phyloP scores from a whole-genome alignment of 2,113 vertebrate genomes.

The Hyaena hyaena region DNA sequence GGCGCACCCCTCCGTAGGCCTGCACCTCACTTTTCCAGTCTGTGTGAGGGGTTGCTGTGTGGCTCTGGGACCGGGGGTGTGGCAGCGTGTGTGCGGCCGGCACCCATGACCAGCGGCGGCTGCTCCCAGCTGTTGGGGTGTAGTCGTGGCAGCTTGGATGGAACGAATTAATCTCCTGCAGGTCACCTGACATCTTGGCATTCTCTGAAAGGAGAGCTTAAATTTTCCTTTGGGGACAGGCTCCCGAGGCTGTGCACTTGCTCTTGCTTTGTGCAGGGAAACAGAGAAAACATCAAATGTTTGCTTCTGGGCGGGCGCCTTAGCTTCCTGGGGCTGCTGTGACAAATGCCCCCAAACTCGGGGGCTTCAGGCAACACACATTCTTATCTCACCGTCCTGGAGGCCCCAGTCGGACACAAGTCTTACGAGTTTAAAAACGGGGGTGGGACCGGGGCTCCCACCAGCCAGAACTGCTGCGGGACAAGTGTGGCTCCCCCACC shows the following conservation, averaged over 20 bases:
- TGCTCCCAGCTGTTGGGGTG: neutral
- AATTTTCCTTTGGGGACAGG: neutral
- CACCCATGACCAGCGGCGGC: neutral
- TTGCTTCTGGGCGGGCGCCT: neutral
- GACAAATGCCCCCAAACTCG: neutral
- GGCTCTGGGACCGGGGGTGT: neutral
- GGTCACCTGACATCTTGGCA: neutral
- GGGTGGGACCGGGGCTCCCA: neutral
- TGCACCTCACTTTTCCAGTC: neutral
- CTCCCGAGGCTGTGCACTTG: neutral
- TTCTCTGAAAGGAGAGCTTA: neutral
- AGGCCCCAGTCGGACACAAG: neutral
- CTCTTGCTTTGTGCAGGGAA: neutral
- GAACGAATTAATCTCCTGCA: neutral
- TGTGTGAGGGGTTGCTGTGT: neutral
- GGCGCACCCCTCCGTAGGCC: neutral
- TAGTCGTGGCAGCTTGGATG: neutral
- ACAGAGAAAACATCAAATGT: neutral
- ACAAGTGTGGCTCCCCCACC: neutral
- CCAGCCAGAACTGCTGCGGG: neutral
- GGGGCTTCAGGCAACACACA: neutral
- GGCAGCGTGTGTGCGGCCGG: neutral
- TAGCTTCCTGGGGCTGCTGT: neutral
- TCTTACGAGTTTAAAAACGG: neutral
- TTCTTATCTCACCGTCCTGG: neutral